These are phyloP conservation scores for Enteromius thamalakanensis DNA, from an alignment of 2,797 vertebrate species.

Conservation along the genomic window DNA sequence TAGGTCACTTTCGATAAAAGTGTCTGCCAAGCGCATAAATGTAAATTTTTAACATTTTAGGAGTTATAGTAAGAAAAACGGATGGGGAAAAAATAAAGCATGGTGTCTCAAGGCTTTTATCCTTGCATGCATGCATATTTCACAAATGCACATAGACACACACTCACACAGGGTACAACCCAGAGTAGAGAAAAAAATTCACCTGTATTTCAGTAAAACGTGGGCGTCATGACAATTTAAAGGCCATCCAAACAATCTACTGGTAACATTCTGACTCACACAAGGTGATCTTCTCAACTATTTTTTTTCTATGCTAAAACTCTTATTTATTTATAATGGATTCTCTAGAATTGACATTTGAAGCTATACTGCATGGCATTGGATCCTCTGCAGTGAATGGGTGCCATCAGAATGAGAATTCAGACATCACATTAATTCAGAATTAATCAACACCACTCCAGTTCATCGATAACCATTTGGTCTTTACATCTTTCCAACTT, in stretches of 20 bases:
- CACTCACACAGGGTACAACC: background rate
- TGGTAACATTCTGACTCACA: background rate
- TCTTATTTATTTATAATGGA: background rate
- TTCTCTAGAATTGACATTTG: background rate
- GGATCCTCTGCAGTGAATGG: background rate
- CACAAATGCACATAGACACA: conserved; percentile 1
- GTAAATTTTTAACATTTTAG: background rate
- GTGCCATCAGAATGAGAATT: background rate
- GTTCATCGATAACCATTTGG: background rate
- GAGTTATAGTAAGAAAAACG: background rate
- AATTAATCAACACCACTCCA: background rate
- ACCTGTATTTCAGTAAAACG: conserved; percentile 9
- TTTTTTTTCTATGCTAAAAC: background rate
- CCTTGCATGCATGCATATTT: background rate
- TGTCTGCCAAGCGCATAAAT: background rate
- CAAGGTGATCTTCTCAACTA: background rate
- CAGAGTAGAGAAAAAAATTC: background rate
- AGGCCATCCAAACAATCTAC: background rate
- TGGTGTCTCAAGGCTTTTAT: background rate
- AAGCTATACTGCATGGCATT: background rate
- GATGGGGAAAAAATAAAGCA: background rate
- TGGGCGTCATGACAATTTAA: background rate
- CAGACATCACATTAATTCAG: background rate
- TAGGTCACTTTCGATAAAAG: background rate
- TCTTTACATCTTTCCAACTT: background rate